phyloP scores from a whole-genome alignment of 2,113 vertebrate species.

The Aleadryas rufinucha region DNA sequence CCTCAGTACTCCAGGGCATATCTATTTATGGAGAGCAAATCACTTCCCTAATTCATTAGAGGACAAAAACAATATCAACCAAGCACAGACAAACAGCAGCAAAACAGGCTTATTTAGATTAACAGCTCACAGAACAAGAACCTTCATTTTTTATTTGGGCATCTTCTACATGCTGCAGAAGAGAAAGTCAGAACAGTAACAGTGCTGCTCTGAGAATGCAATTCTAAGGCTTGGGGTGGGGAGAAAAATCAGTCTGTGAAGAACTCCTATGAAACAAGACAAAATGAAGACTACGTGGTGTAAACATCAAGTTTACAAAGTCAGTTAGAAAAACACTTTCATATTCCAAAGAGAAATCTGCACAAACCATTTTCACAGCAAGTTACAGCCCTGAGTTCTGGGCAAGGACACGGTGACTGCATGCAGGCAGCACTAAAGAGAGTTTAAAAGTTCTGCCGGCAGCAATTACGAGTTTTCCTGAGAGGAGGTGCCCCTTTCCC shows the following conservation, averaged over 20 bases:
- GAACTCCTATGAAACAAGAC: neutral
- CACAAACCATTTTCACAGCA: neutral
- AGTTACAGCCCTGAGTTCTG: neutral
- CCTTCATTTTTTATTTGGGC: neutral
- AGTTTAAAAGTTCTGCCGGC: neutral
- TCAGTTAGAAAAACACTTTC: neutral
- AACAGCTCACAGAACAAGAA: neutral
- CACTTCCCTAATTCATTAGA: neutral
- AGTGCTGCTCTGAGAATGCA: neutral
- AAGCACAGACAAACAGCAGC: neutral
- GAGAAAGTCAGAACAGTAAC: neutral
- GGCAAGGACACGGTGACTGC: neutral
- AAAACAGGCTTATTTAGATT: neutral
- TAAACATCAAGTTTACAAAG: neutral
- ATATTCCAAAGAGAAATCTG: neutral
- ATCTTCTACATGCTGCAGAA: neutral
- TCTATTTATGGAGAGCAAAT: neutral
- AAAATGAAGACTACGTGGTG: fast-evolving
- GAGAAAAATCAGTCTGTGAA: neutral
- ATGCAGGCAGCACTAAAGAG: too few species aligned
- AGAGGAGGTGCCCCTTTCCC: neutral
- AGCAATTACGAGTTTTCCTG: fast-evolving
- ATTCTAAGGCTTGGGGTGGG: neutral
- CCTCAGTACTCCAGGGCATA: neutral
- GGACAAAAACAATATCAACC: neutral